Conservation (phyloP, 2,113 vertebrate species). For the Oenanthe oenanthe region DNA sequence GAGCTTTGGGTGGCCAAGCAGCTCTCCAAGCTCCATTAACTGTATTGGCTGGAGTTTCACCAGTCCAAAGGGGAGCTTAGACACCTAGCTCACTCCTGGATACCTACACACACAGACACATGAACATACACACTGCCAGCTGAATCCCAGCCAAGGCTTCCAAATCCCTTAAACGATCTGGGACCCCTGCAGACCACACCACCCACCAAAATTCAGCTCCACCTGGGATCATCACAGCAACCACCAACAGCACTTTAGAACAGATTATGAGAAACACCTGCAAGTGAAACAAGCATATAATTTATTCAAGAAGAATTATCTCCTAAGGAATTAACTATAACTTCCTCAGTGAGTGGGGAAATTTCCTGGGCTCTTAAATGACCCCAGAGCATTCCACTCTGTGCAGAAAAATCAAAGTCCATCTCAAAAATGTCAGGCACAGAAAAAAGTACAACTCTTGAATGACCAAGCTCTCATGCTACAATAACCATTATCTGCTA, state of each 20-base stretch:
- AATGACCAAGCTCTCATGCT: background rate
- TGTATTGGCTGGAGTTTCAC: background rate
- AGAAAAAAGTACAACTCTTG: background rate
- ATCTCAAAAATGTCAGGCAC: background rate
- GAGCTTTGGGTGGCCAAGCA: background rate
- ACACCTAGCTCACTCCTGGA: background rate
- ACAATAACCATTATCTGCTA: background rate
- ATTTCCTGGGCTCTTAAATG: background rate
- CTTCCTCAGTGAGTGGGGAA: background rate
- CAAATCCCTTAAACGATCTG: background rate
- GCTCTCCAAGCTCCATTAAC: background rate
- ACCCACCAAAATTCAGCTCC: background rate
- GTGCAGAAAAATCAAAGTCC: background rate
- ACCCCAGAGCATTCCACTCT: background rate
- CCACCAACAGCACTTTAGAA: background rate
- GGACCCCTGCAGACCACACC: background rate
- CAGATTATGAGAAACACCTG: conserved; percentile 8
- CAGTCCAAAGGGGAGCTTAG: background rate
- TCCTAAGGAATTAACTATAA: background rate
- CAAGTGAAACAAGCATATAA: conserved; percentile 1
- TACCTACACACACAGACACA: background rate
- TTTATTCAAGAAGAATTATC: conserved; percentile 7
- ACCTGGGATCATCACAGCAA: background rate
- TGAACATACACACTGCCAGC: accelerated
- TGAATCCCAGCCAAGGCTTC: background rate